Evolutionary conservation across 1,140 invertebrate genomes (phyloP), one percentile per base, ranked within the genome.

Genomic region (Cherax destructor): DNA sequence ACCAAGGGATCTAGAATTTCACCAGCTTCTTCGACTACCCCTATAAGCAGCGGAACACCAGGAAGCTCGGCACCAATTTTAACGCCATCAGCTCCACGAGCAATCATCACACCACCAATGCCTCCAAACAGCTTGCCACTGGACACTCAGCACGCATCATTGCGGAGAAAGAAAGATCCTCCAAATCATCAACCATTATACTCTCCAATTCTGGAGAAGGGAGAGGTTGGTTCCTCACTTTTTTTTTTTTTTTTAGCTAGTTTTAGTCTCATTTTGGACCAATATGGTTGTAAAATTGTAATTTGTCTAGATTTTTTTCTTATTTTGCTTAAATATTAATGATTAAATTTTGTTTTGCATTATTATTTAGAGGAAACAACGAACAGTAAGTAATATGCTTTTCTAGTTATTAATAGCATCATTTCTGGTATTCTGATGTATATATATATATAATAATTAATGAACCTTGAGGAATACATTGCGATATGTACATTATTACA

Each of bases 81-180:
- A 13, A 56, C 85, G 1, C 50, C 94, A 72, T 92, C 83, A 93
- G 91, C 91, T 93, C 61, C 81, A 50, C 59, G 88, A 49, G 56
- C 81, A 47, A 47, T 50, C 85, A 87, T 59, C 47, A 49, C 69
- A 52, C 7, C 65, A n/a, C 61, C 83, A 93, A 94, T 91, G 93
- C 94, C 69, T 93, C 94, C 18, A 92, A 94, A 56, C 94, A 94
- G 87, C 94, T 93, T 92, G 41, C 93, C 94, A 24, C 87, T 94
- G 83, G 95, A 95, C 93, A 95, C 95, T 13, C 95, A 95, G 88
- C 95, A 96, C 94, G 94, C 95, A 30, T 96, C 95, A 7, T 93
- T 96, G 69, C 95, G 95, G 90, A 93, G 95, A 86, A 95, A 95
- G 93, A 95, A 95, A 93, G 94, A 94, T 72, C 93, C 94, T 61